These are phyloP conservation scores for Altica lythri DNA, from an alignment of 2,888 invertebrate genomes.

Conservation along the genomic window DNA sequence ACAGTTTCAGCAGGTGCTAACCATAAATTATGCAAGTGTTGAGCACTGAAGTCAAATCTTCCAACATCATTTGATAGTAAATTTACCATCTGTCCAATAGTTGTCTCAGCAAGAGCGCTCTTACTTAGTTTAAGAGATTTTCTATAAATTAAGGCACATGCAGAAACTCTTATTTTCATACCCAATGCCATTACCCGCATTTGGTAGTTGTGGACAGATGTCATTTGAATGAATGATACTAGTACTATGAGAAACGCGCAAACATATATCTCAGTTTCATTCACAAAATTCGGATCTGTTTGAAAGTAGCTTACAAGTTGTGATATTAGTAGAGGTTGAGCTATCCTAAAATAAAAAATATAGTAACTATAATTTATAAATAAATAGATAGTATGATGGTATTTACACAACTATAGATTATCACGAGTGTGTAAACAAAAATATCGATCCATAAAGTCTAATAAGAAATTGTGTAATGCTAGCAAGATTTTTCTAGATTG, in stretches of 20 bases:
- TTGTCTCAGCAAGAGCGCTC: slow-evolving; percentile 38
- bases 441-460: no score
- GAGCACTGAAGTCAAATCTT: slow-evolving; percentile 77
- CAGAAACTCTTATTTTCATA: slow-evolving; percentile 81
- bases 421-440: no score
- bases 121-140: slow-evolving; percentile 41
- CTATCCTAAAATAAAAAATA: slow-evolving; percentile 42
- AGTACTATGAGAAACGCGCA: slow-evolving; percentile 74
- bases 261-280: slow-evolving; percentile 68
- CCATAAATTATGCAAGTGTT: slow-evolving; percentile 81
- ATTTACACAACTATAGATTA: no score
- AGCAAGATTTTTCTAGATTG: no score
- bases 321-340: slow-evolving; percentile 43
- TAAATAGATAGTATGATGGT: no score
- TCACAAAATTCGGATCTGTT: slow-evolving; percentile 53
- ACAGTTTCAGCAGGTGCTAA: slow-evolving; percentile 68
- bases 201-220: slow-evolving; percentile 77
- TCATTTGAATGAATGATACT: slow-evolving; percentile 54
- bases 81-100: slow-evolving; percentile 44
- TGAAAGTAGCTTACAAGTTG: slow-evolving; percentile 66
- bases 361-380: no score
- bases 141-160: slow-evolving; percentile 81
- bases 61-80: slow-evolving; percentile 61
- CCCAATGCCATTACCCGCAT: slow-evolving; percentile 80
- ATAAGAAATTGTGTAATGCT: no score